Evolutionary conservation across 2,888 invertebrate species (phyloP).

Genomic region (Drosophila cyrtoloma): DNA sequence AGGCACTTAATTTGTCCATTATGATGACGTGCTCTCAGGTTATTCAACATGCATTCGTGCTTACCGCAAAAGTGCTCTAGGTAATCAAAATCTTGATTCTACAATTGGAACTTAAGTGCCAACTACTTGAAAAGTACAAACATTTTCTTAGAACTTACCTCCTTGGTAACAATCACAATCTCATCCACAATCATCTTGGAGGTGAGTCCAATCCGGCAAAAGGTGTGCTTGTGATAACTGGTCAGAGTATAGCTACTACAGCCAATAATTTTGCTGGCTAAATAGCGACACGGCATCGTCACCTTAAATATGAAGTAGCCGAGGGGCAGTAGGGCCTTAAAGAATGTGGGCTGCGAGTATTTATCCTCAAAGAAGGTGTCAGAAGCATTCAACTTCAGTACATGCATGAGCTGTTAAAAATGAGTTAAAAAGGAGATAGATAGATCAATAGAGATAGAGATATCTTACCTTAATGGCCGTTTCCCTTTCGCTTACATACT

Average conservation of each 20-base stretch:
- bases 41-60: slow-evolving; percentile 78
- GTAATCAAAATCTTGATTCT: slow-evolving; percentile 60
- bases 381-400: slow-evolving; percentile 33
- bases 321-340: slow-evolving; percentile 67
- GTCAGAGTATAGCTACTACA: slow-evolving; percentile 39
- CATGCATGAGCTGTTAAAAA: slow-evolving; percentile 57
- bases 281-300: slow-evolving; percentile 67
- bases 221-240: slow-evolving; percentile 67
- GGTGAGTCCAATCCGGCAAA: slow-evolving; percentile 72
- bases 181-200: slow-evolving; percentile 73
- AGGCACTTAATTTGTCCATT: slow-evolving; percentile 62
- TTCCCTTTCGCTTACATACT: slow-evolving; percentile 59
- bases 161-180: slow-evolving; percentile 73
- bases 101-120: background rate
- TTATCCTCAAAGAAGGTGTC: slow-evolving; percentile 41
- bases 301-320: slow-evolving; percentile 67
- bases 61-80: slow-evolving; percentile 77
- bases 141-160: slow-evolving; percentile 46
- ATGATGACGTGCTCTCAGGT: slow-evolving; percentile 59
- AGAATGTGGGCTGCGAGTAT: slow-evolving; percentile 58
- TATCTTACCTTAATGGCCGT: slow-evolving; percentile 72
- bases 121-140: background rate
- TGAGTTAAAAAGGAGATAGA: background rate
- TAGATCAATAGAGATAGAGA: background rate
- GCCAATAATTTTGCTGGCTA: slow-evolving; percentile 49